Base-by-base conservation (phyloP, 2,113 vertebrate genomes). In the Ophiodon elongatus region DNA sequence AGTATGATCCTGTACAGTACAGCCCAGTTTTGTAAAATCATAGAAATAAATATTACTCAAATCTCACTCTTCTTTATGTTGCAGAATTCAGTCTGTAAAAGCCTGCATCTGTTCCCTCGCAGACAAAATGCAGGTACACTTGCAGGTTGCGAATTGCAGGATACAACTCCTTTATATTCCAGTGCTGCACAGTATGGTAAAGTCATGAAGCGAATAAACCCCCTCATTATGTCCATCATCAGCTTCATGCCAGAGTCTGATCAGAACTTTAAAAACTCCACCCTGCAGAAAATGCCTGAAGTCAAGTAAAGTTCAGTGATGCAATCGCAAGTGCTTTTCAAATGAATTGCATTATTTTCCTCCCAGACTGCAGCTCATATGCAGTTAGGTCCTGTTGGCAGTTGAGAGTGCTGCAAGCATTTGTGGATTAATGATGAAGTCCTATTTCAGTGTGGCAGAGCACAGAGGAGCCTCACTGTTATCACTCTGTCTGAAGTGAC, bases 351-450 rank as follows among this genome's bases (percentile, higher is more conserved):
- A 7, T 25, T 6, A 23, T 52, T 37, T 76, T 41, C 10, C 2
- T 54, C 6, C 10, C 52, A 76, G 31, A 73, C 19, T 69, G 9
- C 10, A 29, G 13, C 67, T 60, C 50, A 13, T 29, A 25, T 37
- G n/a, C 41, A 39, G 13, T 76, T 29, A 8, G 9, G 6, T 59
- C 43, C 27, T 33, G 23, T 33, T 78, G 60, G 84, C 78, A 88
- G 71, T 86, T 84, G 45, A 39, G 67, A 65, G 57, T 7, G 67
- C 77, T 71, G 77, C 33, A 2, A 57, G 35, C 13, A 43, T 45
- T 74, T 45, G 77, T 62, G 62, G 39, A 66, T 9, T 29, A 63
- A 41, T 41, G 23, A 66, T 25, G 37, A 8, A 76, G 59, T 63
- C 54, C 33, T 29, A 29, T 43, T 60, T 60, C 23, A 50, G 29